phyloP scores from a whole-genome alignment of 2,888 invertebrate species.

The Watsonalla binaria region DNA sequence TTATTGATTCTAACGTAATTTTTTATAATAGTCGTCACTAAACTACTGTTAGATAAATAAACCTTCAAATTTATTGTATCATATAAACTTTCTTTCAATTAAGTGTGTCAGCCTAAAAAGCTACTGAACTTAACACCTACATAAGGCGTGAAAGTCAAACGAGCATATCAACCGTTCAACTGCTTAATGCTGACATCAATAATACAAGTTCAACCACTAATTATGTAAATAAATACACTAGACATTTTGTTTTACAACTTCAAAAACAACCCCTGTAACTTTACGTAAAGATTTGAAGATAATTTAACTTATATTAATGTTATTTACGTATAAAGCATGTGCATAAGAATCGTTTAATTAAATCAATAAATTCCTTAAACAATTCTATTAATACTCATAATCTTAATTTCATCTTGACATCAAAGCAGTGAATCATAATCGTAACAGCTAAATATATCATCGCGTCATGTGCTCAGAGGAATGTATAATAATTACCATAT shows the following conservation, averaged over 20 bases:
- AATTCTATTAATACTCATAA: conserved; percentile 11
- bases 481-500: conserved; percentile 15
- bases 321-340: not conserved
- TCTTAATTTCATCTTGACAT: conserved; percentile 31
- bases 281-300: not conserved
- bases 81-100: not conserved
- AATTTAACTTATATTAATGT: not conserved
- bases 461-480: conserved; percentile 5
- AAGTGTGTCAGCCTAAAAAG: not conserved
- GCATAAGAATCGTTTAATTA: not conserved
- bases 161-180: not conserved
- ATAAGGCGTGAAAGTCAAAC: not conserved
- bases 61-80: not conserved
- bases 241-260: not conserved
- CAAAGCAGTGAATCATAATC: conserved; percentile 11
- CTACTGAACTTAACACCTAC: not conserved
- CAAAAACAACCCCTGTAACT: not conserved
- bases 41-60: not conserved
- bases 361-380: conserved; percentile 11
- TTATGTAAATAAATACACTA: not conserved
- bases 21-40: not conserved
- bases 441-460: conserved; percentile 10
- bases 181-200: not conserved
- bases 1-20: too few relatives aligned
- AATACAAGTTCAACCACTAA: not conserved